Conservation (phyloP, 2,113 vertebrate genomes). For the Polypterus senegalus region DNA sequence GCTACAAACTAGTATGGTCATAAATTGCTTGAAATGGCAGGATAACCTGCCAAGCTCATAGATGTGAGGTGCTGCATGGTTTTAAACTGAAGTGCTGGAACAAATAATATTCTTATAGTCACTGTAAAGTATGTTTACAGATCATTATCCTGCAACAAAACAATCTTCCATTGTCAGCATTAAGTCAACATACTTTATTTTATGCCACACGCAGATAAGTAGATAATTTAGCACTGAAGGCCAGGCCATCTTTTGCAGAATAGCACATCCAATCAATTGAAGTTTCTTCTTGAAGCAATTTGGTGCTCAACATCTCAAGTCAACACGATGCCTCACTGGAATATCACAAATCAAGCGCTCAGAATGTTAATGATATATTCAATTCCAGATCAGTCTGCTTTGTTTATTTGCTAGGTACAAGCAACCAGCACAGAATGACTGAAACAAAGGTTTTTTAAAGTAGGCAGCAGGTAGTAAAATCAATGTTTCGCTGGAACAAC, state of each 20-base stretch:
- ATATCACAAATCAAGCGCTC: slow-evolving; percentile 10
- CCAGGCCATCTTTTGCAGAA: not conserved
- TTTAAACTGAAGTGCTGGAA: too few species aligned
- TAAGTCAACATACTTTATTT: not conserved
- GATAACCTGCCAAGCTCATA: too few species aligned
- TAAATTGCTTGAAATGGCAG: too few species aligned
- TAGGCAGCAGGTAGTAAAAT: not conserved
- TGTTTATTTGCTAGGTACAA: not conserved
- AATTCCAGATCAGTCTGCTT: not conserved
- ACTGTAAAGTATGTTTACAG: not conserved
- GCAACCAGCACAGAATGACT: not conserved
- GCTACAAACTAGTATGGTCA: too few species aligned
- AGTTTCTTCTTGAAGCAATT: slow-evolving; percentile 2
- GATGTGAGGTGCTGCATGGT: too few species aligned
- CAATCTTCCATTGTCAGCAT: slow-evolving; percentile 5
- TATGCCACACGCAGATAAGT: not conserved
- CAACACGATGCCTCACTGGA: not conserved
- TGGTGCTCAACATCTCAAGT: slow-evolving; percentile 1
- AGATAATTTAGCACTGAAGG: slow-evolving; percentile 2
- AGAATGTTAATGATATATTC: slow-evolving; percentile 6
- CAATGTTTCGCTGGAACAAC: not conserved
- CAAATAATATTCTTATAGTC: too few species aligned
- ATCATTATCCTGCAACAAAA: slow-evolving; percentile 2
- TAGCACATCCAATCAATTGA: slow-evolving; percentile 4
- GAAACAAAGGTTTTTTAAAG: slow-evolving; percentile 1